Conservation (phyloP, 2,797 vertebrate genomes). For the Cygnus olor region DNA sequence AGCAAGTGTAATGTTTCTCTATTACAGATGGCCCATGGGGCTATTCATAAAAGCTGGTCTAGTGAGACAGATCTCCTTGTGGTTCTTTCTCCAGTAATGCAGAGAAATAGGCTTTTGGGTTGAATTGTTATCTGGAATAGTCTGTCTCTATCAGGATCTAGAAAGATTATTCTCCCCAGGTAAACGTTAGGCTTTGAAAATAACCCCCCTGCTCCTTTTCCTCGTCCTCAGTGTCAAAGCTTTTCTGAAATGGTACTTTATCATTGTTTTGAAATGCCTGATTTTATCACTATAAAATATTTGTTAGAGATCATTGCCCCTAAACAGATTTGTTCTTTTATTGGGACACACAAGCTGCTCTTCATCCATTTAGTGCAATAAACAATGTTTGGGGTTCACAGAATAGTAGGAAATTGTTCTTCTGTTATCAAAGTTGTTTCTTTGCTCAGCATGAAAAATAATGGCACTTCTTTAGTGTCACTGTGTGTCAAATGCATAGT, state of each 20-base stretch:
- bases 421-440: background rate
- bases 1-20: background rate
- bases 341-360: background rate
- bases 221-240: background rate
- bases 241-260: background rate
- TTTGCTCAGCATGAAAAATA: background rate
- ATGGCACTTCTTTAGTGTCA: background rate
- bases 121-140: background rate
- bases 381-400: background rate
- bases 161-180: background rate
- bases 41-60: background rate
- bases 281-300: background rate
- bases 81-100: background rate
- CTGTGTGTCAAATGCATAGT: background rate
- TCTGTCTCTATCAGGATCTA: background rate
- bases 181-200: constrained; percentile 6
- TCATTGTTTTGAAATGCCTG: background rate
- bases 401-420: background rate
- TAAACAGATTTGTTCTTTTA: background rate
- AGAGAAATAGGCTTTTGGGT: background rate
- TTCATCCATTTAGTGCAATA: background rate
- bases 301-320: background rate
- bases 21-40: background rate
- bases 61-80: background rate
- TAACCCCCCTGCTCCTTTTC: background rate